phyloP scores from a whole-genome alignment of 2,797 vertebrate genomes.

The Borostomias antarcticus region DNA sequence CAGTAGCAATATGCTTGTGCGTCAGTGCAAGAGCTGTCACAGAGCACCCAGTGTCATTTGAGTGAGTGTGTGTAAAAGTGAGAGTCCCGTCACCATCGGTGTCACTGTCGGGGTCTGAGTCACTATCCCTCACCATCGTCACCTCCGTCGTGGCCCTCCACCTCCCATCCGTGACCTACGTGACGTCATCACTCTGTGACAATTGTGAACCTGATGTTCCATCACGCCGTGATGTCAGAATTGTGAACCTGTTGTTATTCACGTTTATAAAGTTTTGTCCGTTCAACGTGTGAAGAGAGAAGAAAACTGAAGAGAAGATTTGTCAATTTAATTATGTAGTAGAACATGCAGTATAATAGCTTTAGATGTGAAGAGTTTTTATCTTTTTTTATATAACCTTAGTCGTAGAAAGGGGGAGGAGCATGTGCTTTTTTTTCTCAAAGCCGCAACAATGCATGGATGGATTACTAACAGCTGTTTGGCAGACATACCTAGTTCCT shows the following conservation, averaged over 20 bases:
- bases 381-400: not conserved
- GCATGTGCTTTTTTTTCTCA: slow-evolving; percentile 10
- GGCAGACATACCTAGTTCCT: not conserved
- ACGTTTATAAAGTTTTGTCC: no score
- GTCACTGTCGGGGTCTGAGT: slow-evolving; percentile 26
- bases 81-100: slow-evolving; percentile 34
- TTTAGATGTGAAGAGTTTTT: not conserved
- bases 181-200: not conserved
- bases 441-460: not conserved
- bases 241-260: not conserved
- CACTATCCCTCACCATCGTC: slow-evolving; percentile 26
- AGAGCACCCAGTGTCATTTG: slow-evolving; percentile 42
- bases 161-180: not conserved
- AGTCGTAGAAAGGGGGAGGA: not conserved
- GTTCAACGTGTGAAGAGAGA: no score
- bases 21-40: not conserved
- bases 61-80: slow-evolving; percentile 22
- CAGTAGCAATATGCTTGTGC: not conserved
- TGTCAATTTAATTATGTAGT: no score
- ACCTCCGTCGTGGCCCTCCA: slow-evolving; percentile 27
- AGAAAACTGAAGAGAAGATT: no score
- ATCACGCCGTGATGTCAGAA: not conserved
- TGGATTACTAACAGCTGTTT: not conserved
- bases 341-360: not conserved
- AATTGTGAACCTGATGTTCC: not conserved